Evolutionary conservation across 1,140 invertebrate species (phyloP), one percentile per base, ranked within the genome.

Genomic region (Melipona quadrifasciata): DNA sequence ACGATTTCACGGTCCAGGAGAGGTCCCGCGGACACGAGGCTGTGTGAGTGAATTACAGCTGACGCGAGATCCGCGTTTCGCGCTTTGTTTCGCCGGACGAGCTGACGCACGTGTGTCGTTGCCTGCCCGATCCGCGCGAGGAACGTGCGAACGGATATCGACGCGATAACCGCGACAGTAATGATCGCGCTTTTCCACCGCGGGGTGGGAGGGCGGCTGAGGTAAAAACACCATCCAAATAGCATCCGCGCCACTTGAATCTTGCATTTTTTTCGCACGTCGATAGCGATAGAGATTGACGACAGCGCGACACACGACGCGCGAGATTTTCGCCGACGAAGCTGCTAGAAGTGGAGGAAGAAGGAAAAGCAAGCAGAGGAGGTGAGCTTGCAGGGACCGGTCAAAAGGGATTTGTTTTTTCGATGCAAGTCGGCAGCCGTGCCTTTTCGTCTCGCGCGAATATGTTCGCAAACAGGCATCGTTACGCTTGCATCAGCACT

Each of bases 401-500:
- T n/a, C 27, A 17, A 12, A 24, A 3, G 16, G 24, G n/a, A 16
- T 57, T 47, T 47, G 6, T 8, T 47, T 47, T 47, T 34, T 67
- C 19, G 65, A 31, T 19, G 65, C 27, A 67, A 27, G 8, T 4
- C 39, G 16, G 24, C 21, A 27, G 34, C 55, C 55, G 61, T 31
- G 31, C 53, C 27, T 86, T 85, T 87, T 65, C 73, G 67, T 73
- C n/a, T 68, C 70, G 53, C 65, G 17, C 31, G 51, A 53, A 27
- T 71, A 57, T 70, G 70, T 27, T 58, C 51, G 65, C 73, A 82
- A 89, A 90, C 78, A 74, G 84, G 84, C 84, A 76, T 88, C 80
- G 86, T 90, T 90, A 87, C 72, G 89, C 89, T 90, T 88, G 87
- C 85, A 82, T 90, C 89, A 90, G 89, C 89, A 85, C 24, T 47